A percentile compares a stretch with the other conserved stretches of the same genome.
Conservation (phyloP, 2,113 vertebrate species). For the Diadophis punctatus region DNA sequence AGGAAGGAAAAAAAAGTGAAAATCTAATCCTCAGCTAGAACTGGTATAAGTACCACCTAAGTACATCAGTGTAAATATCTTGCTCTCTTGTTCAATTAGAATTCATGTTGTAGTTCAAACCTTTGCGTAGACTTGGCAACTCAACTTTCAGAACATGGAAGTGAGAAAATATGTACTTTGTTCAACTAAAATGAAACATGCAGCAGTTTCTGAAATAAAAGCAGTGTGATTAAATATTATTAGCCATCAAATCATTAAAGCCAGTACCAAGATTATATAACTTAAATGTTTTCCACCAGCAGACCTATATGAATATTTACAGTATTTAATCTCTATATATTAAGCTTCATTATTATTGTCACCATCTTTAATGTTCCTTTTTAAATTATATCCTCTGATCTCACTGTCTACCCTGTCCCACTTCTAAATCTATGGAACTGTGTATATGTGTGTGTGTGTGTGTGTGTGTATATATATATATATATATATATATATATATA, state of each 20-base stretch:
- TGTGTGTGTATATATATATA: background rate
- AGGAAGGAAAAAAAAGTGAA: conserved; percentile 6
- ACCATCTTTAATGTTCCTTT: background rate
- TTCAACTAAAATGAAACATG: background rate
- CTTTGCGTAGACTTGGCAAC: background rate
- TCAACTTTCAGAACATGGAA: background rate
- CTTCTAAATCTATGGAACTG: background rate
- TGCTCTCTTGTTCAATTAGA: background rate
- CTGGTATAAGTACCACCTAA: background rate
- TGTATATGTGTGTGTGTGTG: background rate
- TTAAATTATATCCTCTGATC: background rate
- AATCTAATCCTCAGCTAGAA: conserved; percentile 8
- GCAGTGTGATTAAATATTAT: background rate
- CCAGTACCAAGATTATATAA: background rate
- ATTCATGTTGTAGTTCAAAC: conserved; percentile 1
- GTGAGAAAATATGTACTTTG: background rate
- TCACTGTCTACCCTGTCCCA: background rate
- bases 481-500: too few relatives aligned
- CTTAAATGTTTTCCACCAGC: background rate
- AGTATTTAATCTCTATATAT: background rate
- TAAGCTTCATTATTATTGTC: background rate
- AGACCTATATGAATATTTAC: background rate
- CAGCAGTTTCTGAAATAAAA: background rate
- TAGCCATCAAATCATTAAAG: background rate
- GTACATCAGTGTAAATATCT: background rate